A percentile compares a stretch with the other conserved stretches of the same genome.
Evolutionary conservation across 2,113 vertebrate genomes (phyloP).

Genomic region (Sylvia atricapilla): DNA sequence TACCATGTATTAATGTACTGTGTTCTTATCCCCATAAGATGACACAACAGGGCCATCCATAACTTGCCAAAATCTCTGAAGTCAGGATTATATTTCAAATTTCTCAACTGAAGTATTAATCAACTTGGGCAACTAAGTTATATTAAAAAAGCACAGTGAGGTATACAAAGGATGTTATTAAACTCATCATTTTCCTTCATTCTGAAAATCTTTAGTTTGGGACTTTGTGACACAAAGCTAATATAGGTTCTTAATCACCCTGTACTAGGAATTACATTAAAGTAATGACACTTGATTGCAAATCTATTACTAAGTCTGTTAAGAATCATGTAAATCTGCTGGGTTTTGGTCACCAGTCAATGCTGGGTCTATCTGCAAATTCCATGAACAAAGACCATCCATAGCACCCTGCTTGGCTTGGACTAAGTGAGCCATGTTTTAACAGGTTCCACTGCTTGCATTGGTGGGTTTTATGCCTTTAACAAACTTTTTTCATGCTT

Average conservation of each 20-base stretch:
- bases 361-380: neutral
- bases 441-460: neutral
- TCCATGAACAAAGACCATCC: neutral
- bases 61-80: neutral
- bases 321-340: neutral
- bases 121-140: neutral
- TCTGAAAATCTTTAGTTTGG: neutral
- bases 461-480: neutral
- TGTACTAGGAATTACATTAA: neutral
- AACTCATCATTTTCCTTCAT: neutral
- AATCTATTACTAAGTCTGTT: neutral
- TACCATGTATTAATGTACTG: too few species aligned
- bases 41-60: neutral
- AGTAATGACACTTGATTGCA: neutral
- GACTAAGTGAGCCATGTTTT: neutral
- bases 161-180: neutral
- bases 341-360: neutral
- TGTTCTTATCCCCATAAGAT: neutral
- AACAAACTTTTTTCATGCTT: neutral
- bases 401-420: neutral
- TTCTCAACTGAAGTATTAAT: neutral
- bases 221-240: neutral
- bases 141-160: neutral
- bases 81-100: neutral
- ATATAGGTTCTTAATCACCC: neutral